Percentiles rank a stretch among this genome's conserved stretches.
phyloP scores from a whole-genome alignment of 2,113 vertebrate genomes.

The Brachypteracias leptosomus region DNA sequence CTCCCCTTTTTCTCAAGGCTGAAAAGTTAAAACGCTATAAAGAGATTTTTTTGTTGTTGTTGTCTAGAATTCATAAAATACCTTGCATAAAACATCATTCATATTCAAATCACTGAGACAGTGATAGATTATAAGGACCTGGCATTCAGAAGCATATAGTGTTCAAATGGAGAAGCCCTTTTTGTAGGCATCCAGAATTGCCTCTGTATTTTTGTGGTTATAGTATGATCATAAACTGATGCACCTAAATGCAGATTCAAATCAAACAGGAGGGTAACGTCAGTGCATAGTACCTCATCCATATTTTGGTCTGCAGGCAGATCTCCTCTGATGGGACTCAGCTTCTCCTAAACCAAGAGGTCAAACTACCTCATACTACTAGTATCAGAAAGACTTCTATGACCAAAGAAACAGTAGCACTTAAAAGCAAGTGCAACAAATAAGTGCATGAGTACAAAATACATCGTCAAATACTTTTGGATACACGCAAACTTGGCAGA shows the following conservation, averaged over 20 bases:
- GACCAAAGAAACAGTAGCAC: background rate
- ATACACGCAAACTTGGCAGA: background rate
- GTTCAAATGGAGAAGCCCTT: background rate
- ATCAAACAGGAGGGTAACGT: background rate
- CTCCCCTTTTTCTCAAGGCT: background rate
- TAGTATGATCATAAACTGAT: background rate
- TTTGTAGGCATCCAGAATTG: background rate
- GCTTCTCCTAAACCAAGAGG: background rate
- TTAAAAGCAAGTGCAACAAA: background rate
- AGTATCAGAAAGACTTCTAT: background rate
- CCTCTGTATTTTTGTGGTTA: background rate
- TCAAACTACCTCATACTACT: background rate
- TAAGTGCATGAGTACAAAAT: background rate
- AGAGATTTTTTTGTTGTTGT: background rate
- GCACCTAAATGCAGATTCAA: background rate
- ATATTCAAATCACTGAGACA: background rate
- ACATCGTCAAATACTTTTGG: background rate
- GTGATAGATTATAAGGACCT: background rate
- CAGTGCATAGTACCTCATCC: background rate
- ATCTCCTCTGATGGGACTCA: background rate
- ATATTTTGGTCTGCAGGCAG: background rate
- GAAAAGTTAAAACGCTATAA: background rate
- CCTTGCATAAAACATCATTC: background rate
- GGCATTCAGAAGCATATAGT: background rate
- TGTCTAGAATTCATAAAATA: background rate